Evolutionary conservation across 2,113 vertebrate genomes (phyloP), one percentile per base, ranked within the genome.

Genomic region (Cephalopterus ornatus): DNA sequence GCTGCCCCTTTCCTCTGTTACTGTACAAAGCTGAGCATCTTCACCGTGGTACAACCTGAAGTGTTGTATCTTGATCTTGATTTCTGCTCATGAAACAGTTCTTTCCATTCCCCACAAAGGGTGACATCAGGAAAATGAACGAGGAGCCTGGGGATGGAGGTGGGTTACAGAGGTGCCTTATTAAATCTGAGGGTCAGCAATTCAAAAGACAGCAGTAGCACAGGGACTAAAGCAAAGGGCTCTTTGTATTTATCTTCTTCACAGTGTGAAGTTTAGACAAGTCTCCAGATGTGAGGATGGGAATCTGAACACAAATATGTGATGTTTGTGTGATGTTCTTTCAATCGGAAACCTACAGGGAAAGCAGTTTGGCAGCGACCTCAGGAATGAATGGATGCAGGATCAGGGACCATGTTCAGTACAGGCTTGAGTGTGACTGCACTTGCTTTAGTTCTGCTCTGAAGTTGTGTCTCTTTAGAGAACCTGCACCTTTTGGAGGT

Each of bases 221-320:
- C 52, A 65, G 90, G 90, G 88, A 93, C 85, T 59, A 14, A 62
- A 92, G 61, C 66, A 67, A 33, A 77, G 65, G 61, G 83, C 33
- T 78, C 85, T 73, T 88, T 8, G 6, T 88, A 88, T 74, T 95
- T 94, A 41, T 92, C 89, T 78, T 77, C 91, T n/a, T 94, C 47
- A 44, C 20, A 13, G 20, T 41, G 72, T 92, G 76, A 90, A 84
- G 79, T 74, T 88, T 68, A 84, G 85, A 91, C 88, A 87, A 41
- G 66, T 78, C 90, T 94, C 65, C 32, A 52, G 79, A 67, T 96
- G 61, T 61, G 42, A 86, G 82, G 52, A 52, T 7, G 27, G 85
- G 65, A 83, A 71, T 86, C 77, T 77, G 68, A 85, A 62, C 58
- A 46, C 32, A 94, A 94, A 35, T 55, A 35, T 59, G 82, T 41